phyloP scores from a whole-genome alignment of 2,113 vertebrate species.

The human region DNA sequence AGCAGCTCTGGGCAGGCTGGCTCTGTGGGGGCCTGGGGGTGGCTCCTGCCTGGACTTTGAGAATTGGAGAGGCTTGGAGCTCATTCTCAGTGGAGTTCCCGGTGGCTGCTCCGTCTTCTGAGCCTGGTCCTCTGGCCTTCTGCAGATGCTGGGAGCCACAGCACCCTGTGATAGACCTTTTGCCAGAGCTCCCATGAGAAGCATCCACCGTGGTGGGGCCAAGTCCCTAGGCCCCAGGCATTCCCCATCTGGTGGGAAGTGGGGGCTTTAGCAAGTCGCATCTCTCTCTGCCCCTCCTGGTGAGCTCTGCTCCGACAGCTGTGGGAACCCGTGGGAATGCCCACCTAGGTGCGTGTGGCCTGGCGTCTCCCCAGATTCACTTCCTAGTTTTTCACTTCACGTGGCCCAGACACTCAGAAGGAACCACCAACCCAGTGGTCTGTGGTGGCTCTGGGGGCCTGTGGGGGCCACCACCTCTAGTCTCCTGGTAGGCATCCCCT shows the following conservation, averaged over 20 bases:
- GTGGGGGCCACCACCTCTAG: background rate
- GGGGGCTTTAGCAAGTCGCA: background rate
- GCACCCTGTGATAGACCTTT: no score
- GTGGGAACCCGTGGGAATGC: no score
- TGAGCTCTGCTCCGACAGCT: no score
- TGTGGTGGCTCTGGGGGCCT: background rate
- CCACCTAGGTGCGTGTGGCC: background rate
- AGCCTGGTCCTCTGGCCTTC: background rate
- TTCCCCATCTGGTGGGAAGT: background rate
- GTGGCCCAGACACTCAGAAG: background rate
- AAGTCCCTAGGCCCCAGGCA: background rate
- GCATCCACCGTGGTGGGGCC: no score
- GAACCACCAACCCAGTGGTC: background rate
- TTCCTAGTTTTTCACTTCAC: background rate
- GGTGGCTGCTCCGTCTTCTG: background rate
- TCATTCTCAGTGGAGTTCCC: background rate
- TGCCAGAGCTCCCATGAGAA: background rate
- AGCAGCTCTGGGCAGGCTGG: background rate
- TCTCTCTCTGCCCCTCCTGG: background rate
- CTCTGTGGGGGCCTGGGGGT: background rate
- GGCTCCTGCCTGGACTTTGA: background rate
- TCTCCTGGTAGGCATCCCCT: background rate
- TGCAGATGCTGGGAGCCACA: background rate
- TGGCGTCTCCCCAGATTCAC: background rate
- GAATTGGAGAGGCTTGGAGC: background rate